Evolutionary conservation across 2,797 vertebrate species (phyloP), one percentile per base, ranked within the genome.

Genomic region (Orientallactaga sibirica): DNA sequence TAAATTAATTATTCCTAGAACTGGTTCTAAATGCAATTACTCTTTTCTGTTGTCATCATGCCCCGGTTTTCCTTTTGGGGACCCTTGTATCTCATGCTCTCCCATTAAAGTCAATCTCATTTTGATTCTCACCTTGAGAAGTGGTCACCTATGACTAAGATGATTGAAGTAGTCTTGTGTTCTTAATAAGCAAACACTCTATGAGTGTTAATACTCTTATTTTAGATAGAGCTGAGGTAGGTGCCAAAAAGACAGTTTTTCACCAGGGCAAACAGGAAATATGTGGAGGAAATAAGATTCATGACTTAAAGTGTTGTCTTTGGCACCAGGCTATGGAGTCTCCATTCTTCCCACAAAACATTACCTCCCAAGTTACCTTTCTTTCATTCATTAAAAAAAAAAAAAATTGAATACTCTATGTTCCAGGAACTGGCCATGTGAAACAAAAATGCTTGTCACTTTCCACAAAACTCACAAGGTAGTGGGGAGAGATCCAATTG

Each of bases 151-250:
- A 58, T 66, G 66, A 89, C 14, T 48, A 55, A 37, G 8, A 27
- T 64, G 62, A 83, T 83, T 76, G 87, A 43, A 73, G 37, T 68
- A 81, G n/a, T 90, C 3, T 90, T 19, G 68, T 79, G 37, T 80
- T 37, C 33, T 37, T 43, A 74, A 52, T 48, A 25, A 70, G 16
- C 0, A 78, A 85, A 77, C 7, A 5, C 75, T 74, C 48, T 79
- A 0, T 18, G 71, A 70, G 22, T 16, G 6, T 94, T 73, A 41
- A 6, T 70, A 41, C 1, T 5, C 43, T 61, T 82, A 20, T 48
- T 88, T 92, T 84, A 64, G 22, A 87, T 6, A n/a, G 80, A 22
- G 87, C 19, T 73, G 78, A 86, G 7, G 4, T 33, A 68, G 76
- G 5, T 61, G 29, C 3, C 2, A 7, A 52, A 92, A 95, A 61